These are phyloP conservation scores for Chaetodon trifascialis DNA, from an alignment of 2,113 vertebrate species.

Conservation along the genomic window DNA sequence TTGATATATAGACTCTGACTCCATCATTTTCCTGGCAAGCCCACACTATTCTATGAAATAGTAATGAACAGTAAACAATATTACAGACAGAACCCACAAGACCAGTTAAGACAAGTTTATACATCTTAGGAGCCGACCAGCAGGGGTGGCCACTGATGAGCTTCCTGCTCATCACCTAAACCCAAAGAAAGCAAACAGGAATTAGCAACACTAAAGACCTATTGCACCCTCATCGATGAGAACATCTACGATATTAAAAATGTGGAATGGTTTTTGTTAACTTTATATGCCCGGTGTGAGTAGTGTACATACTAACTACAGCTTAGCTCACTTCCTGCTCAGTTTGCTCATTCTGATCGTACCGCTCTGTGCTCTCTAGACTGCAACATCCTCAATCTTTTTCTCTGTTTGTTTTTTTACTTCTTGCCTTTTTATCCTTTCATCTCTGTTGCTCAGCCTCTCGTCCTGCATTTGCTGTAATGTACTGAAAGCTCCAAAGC, in stretches of 20 bases:
- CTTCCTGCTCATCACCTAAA: not conserved
- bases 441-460: conserved; percentile 35
- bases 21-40: not conserved
- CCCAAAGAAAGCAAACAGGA: not conserved
- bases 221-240: not conserved
- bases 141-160: not conserved
- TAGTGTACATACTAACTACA: not conserved
- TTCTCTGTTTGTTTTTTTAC: not conserved
- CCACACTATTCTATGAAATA: not conserved
- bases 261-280: not conserved
- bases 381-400: conserved; percentile 1
- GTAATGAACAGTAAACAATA: not conserved
- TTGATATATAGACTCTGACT: not conserved
- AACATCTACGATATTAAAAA: not conserved
- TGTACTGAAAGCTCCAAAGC: conserved; percentile 56
- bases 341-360: not conserved
- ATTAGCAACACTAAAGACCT: not conserved
- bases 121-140: not conserved
- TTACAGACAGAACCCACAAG: not conserved
- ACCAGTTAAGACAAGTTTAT: not conserved
- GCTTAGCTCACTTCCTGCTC: not conserved
- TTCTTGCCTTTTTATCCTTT: conserved; percentile 1
- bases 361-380: not conserved
- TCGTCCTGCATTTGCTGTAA: conserved; percentile 19
- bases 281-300: not conserved